phyloP scores from a whole-genome alignment of 2,113 vertebrate genomes.

The Osmerus mordax region DNA sequence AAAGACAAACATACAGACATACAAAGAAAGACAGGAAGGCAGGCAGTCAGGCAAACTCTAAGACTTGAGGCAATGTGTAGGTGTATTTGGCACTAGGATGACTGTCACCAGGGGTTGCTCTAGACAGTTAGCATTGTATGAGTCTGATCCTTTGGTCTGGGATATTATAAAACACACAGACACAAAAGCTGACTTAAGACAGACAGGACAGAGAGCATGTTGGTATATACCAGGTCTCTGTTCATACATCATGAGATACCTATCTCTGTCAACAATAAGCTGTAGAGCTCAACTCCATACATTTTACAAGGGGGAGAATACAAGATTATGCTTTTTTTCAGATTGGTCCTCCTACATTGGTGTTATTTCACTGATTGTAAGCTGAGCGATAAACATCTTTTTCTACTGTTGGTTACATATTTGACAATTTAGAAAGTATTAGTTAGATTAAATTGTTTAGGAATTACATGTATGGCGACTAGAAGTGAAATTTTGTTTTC shows the following conservation, averaged over 20 bases:
- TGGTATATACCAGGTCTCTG: neutral
- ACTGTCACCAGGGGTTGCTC: constrained; percentile 1
- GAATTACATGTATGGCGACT: neutral
- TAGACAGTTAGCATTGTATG: constrained; percentile 1
- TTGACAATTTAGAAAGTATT: too few relatives aligned
- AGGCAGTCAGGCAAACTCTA: neutral
- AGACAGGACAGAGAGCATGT: neutral
- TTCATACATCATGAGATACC: neutral
- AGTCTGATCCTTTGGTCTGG: neutral
- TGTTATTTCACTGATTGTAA: too few relatives aligned
- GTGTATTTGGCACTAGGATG: constrained; percentile 30
- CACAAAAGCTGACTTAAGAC: neutral
- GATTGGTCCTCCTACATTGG: too few relatives aligned
- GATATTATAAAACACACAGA: neutral
- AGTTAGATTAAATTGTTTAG: too few relatives aligned
- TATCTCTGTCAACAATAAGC: neutral
- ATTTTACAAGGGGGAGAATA: too few relatives aligned
- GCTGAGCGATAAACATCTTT: too few relatives aligned
- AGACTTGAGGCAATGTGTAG: constrained; percentile 7
- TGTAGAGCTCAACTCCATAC: too few relatives aligned
- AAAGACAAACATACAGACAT: neutral
- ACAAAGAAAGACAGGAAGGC: neutral
- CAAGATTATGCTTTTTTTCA: too few relatives aligned
- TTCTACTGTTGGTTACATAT: too few relatives aligned
- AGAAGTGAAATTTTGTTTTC: neutral